These are phyloP conservation scores for Polyodon spathula DNA, from an alignment of 2,113 vertebrate genomes.

Conservation along the genomic window DNA sequence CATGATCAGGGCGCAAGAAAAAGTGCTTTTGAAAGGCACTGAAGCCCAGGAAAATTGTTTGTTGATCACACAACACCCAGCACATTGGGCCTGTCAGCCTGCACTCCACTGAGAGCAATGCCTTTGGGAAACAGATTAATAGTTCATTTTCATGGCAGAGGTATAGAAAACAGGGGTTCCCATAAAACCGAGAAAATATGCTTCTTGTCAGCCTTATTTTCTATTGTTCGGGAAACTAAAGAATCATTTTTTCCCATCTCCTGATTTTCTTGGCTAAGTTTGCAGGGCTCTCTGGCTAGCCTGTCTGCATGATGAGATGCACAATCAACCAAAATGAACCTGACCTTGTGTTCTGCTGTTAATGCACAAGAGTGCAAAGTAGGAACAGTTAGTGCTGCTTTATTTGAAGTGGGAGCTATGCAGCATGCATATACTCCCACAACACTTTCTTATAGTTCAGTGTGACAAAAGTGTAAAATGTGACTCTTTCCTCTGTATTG, in stretches of 20 bases:
- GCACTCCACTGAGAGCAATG: slow-evolving; percentile 47
- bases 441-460: slow-evolving; percentile 27
- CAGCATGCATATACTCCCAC: slow-evolving; percentile 6
- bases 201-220: slow-evolving; percentile 29
- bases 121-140: slow-evolving; percentile 65
- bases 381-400: no score
- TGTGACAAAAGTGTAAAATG: no score
- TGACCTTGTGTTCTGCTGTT: slow-evolving; percentile 28
- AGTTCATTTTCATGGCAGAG: slow-evolving; percentile 59
- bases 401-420: slow-evolving; percentile 28
- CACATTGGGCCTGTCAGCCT: slow-evolving; percentile 57
- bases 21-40: slow-evolving; percentile 63
- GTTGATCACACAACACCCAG: slow-evolving; percentile 64
- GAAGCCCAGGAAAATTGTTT: slow-evolving; percentile 71
- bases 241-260: slow-evolving; percentile 23
- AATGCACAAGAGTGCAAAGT: no score
- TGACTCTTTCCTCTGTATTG: no score
- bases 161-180: slow-evolving; percentile 24
- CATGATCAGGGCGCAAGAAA: slow-evolving; percentile 55
- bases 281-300: slow-evolving; percentile 17
- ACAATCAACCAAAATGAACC: slow-evolving; percentile 35
- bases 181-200: slow-evolving; percentile 20
- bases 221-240: slow-evolving; percentile 11
- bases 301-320: slow-evolving; percentile 21
- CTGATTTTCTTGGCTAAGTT: slow-evolving; percentile 20